These are phyloP conservation scores for Stomatorhinus ivindoensis DNA, from an alignment of 2,113 vertebrate genomes.

Conservation along the genomic window DNA sequence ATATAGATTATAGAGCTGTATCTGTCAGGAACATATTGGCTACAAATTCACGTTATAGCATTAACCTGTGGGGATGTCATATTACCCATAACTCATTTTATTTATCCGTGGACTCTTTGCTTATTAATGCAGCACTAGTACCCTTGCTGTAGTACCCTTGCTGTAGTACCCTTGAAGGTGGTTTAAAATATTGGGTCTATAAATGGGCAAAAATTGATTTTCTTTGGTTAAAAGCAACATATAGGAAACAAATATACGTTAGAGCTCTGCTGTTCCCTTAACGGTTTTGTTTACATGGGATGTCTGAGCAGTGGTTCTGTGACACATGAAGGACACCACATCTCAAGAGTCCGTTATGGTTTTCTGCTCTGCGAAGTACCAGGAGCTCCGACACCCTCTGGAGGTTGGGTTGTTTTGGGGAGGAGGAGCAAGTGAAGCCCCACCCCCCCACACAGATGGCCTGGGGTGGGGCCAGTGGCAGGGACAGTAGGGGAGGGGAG, in stretches of 20 bases:
- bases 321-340: background rate
- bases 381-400: background rate
- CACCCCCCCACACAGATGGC: slow-evolving; percentile 6
- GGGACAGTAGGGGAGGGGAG: background rate
- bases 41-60: background rate
- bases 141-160: background rate
- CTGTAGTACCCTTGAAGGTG: background rate
- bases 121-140: background rate
- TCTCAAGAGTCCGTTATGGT: background rate
- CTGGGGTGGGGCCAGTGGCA: background rate
- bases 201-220: background rate
- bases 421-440: background rate
- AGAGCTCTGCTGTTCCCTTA: background rate
- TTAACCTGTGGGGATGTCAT: background rate
- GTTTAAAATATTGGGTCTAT: background rate
- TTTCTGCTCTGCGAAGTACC: background rate
- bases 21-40: background rate
- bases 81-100: background rate
- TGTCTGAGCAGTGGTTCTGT: background rate
- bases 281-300: background rate
- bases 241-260: background rate
- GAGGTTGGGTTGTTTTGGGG: background rate
- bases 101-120: background rate
- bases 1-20: background rate
- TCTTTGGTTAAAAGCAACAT: background rate